Conservation (phyloP, 2,797 vertebrate genomes). For the Mastacembelus armatus region DNA sequence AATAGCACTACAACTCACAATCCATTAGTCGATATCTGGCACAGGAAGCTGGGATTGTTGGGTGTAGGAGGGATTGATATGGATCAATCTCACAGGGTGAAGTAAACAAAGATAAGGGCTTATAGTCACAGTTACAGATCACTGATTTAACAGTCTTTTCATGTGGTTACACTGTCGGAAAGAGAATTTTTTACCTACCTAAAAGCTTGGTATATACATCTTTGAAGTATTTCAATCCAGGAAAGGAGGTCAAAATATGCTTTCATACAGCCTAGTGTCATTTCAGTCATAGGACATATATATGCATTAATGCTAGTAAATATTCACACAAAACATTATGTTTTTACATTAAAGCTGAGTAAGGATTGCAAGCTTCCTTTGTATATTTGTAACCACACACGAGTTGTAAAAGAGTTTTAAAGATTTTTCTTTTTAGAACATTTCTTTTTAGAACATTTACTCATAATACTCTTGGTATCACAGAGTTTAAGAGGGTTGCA, state of each 20-base stretch:
- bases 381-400: no score
- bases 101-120: conserved; percentile 66
- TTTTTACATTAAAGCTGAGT: no score
- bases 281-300: no score
- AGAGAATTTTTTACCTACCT: background rate
- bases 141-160: conserved; percentile 42
- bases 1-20: conserved; percentile 38
- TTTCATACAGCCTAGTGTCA: background rate
- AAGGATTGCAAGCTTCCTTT: no score
- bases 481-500: no score
- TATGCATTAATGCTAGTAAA: no score
- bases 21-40: conserved; percentile 58
- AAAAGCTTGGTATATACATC: conserved; percentile 13
- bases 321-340: no score
- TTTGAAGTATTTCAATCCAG: conserved; percentile 10
- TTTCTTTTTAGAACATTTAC: no score
- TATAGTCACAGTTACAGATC: conserved; percentile 52
- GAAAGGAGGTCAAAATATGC: background rate
- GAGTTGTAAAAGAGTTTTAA: no score
- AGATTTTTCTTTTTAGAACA: no score
- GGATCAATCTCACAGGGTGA: conserved; percentile 60
- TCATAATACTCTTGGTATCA: no score
- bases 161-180: conserved; percentile 30
- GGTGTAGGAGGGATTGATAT: conserved; percentile 59
- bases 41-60: conserved; percentile 40